These are phyloP conservation scores for Rhabdomys dilectus DNA, from an alignment of 2,113 vertebrate genomes.

Conservation along the genomic window DNA sequence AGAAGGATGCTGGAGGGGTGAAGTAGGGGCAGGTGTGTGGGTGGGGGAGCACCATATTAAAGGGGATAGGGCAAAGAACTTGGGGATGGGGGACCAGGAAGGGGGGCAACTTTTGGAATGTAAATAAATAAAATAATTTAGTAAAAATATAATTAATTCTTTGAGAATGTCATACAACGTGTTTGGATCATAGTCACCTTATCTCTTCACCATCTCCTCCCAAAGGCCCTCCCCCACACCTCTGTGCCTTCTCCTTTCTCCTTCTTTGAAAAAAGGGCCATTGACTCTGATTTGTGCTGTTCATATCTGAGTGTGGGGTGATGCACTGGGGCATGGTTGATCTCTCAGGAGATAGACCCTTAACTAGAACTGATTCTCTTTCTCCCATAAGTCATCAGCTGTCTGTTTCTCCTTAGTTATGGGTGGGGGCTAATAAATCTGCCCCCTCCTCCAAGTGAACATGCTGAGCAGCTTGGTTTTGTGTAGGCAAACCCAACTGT, in stretches of 20 bases:
- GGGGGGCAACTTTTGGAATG: too few relatives aligned
- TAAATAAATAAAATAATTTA: too few relatives aligned
- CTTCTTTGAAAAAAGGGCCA: background rate
- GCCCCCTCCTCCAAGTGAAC: rapidly evolving
- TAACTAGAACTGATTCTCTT: background rate
- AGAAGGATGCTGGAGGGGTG: too few relatives aligned
- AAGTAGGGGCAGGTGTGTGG: too few relatives aligned
- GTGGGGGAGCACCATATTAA: too few relatives aligned
- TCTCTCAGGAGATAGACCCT: background rate
- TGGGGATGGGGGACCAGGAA: too few relatives aligned
- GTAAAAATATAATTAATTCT: background rate
- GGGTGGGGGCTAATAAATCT: background rate
- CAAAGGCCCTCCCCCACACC: background rate
- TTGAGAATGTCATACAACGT: background rate
- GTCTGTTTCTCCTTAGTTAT: background rate
- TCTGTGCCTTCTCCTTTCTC: background rate
- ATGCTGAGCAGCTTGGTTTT: background rate
- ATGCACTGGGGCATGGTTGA: background rate
- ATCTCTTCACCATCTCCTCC: background rate
- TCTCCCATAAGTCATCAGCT: background rate
- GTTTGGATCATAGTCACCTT: background rate
- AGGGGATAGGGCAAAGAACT: too few relatives aligned
- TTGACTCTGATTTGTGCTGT: background rate
- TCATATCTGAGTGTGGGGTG: background rate
- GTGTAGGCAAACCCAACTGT: background rate